Base-by-base conservation (phyloP, 2,888 invertebrate species). In the Saturnia japonica region DNA sequence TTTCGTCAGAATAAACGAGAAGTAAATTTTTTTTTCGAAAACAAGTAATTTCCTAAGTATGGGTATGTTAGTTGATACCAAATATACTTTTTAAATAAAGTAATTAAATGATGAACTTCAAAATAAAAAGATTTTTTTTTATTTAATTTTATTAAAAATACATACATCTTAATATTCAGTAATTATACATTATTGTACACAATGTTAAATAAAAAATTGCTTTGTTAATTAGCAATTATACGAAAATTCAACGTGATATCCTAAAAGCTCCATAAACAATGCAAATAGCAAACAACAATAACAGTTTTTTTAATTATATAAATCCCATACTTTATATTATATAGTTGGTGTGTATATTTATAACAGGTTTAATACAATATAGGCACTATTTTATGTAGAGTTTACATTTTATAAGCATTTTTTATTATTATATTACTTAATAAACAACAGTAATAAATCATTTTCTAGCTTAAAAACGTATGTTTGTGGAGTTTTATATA, bases 61-160 rank as follows among this genome's bases (percentile, higher is more conserved):
- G 34, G 34, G 34, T 34, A 34, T 6, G 6, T 34, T 34, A 34
- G 2, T 34, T 4, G 34, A 34, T 34, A 34, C 2, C 34, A 62
- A 16, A 62, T 16, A 34, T 6, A 8, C 8, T 14, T 28, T 25
- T 25, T 25, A 12, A 60, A 2, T 28, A 4, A 60, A 25, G 6
- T 28, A 28, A 60, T 25, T 28, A 28, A 60, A 16, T 1, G 9
- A 51, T 19, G 6, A 4, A 6, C 0, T 60, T 28, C 6, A 28
- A 51, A 19, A n/a, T n/a, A 22, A n/a, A 64, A 64, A 14, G 19
- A 25, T 34, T 34, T 2, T 34, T 2, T n/a, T n/a, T n/a, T n/a
- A n/a, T n/a, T n/a, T n/a, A 25, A 72, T 78, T 77, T 79, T 79
- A 80, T 79, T 80, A 78, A 74, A 79, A 77, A 79, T 77, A 76